Evolutionary conservation across 2,888 invertebrate genomes (phyloP), one percentile per base, ranked within the genome.

Genomic region (Conistra vaccinii): DNA sequence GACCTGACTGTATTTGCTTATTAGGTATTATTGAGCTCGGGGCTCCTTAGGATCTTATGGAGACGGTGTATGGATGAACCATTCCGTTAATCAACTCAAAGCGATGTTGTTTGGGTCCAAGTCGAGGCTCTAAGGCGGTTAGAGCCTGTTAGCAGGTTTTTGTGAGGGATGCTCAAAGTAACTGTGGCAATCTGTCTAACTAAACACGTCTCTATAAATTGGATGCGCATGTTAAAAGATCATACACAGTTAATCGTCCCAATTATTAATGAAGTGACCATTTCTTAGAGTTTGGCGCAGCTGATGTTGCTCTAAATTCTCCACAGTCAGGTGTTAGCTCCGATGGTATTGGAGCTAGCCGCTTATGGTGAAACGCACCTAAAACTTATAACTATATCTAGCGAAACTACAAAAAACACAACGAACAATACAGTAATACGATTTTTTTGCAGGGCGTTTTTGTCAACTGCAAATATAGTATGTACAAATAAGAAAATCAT

Each of bases 371-470:
- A n/a, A 70, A 76, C 77, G 70, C 76, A 77, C 76, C 76, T 76
- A 76, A 26, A 32, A 23, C 53, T 62, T 62, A 76, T 35, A 71
- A 51, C 70, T 63, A 76, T 39, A 1, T 51, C 70, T 76, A 76
- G 76, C 70, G 14, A 32, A 32, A 26, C 62, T 77, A 76, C 12
- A 20, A 58, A 42, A 39, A 26, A 90, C 88, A 85, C 73, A 88
- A 89, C 76, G 89, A 90, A 82, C 69, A 91, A 91, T 89, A 88
- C 92, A 91, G 90, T 89, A 89, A 91, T 90, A 92, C 78, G 87
- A 90, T 66, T 91, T 91, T 57, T 92, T 91, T 90, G 91, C 93
- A 89, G 92, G 78, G 39, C 39, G 3, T 23, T 29, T 26, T 0
- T 3, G 7, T 75, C 75, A 26, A 67, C 78, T 60, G 80, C 81